Evolutionary conservation across 2,113 vertebrate species (phyloP).

Genomic region (Bubo blakistoni): DNA sequence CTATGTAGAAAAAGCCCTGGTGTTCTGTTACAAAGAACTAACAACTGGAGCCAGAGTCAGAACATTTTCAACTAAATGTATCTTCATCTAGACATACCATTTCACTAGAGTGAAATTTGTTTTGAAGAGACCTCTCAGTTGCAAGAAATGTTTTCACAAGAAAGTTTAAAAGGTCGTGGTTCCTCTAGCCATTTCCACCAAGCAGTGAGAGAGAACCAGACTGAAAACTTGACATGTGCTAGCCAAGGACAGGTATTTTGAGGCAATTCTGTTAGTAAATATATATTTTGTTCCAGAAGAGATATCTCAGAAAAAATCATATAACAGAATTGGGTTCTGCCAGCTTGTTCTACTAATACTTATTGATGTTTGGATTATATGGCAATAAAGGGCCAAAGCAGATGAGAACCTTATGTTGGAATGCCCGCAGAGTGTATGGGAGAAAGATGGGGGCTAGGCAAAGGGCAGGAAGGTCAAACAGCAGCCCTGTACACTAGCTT

Average conservation of each 20-base stretch:
- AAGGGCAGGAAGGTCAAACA: background rate
- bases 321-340: background rate
- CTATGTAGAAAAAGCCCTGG: fast-evolving
- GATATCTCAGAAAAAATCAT: background rate
- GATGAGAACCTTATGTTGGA: background rate
- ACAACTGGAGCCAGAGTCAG: background rate
- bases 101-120: background rate
- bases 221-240: background rate
- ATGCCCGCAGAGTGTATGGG: fast-evolving
- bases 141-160: background rate
- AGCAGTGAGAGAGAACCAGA: background rate
- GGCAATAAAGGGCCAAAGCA: background rate
- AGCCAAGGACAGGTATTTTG: background rate
- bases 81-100: background rate
- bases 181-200: background rate
- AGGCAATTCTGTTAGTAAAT: background rate
- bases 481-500: background rate
- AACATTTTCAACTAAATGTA: background rate
- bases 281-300: background rate
- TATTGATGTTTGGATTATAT: background rate
- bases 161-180: background rate
- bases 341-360: background rate
- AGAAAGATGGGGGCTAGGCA: background rate
- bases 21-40: background rate
- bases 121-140: background rate